Conservation (phyloP, 2,888 invertebrate species). For the Azorinus chamasolen region DNA sequence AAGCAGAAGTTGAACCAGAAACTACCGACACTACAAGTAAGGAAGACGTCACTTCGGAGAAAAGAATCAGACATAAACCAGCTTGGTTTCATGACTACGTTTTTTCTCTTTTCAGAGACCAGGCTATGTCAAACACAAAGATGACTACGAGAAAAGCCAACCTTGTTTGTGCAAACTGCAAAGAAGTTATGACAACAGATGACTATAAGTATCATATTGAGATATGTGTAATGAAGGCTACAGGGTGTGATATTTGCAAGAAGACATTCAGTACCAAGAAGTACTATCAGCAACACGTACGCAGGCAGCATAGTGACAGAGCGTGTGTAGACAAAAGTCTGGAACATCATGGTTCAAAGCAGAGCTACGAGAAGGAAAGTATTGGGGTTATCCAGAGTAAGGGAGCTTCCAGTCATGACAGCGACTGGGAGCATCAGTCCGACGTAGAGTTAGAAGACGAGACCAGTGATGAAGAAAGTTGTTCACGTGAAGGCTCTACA, state of each 20-base stretch:
- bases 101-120: background rate
- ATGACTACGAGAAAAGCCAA: conserved; percentile 5
- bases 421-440: background rate
- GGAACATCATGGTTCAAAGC: too few species aligned
- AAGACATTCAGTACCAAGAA: conserved; percentile 2
- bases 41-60: background rate
- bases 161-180: background rate
- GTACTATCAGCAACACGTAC: background rate
- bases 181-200: background rate
- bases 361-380: background rate
- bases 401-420: background rate
- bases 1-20: background rate
- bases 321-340: background rate
- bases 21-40: background rate
- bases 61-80: conserved; percentile 1
- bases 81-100: conserved; percentile 2
- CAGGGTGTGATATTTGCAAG: background rate
- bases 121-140: conserved; percentile 4
- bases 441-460: background rate
- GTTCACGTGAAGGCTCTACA: too few species aligned
- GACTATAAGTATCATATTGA: background rate
- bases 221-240: background rate
- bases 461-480: background rate
- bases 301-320: background rate
- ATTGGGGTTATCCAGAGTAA: too few species aligned